These are phyloP conservation scores for Amblyraja radiata DNA, from an alignment of 2,797 vertebrate species.

Conservation along the genomic window DNA sequence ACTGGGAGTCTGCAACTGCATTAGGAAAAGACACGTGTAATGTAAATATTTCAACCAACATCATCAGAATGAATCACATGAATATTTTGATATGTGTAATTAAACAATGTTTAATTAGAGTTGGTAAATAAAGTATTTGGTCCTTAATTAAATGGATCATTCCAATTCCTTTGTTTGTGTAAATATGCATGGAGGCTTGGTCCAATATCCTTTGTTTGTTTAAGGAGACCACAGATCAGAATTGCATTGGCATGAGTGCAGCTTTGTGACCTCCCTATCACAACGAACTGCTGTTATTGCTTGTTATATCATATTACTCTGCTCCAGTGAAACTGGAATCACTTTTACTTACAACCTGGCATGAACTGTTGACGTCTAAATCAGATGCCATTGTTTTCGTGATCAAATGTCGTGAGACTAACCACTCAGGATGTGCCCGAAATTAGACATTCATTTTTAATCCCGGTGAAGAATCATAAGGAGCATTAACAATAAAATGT, in stretches of 20 bases:
- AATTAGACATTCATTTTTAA: neutral
- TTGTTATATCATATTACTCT: neutral
- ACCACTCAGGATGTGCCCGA: neutral
- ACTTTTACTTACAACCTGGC: neutral
- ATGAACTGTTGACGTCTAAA: neutral
- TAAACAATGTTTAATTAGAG: neutral
- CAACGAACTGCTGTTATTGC: neutral
- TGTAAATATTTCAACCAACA: slow-evolving; percentile 1
- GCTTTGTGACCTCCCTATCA: neutral
- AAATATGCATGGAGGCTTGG: neutral
- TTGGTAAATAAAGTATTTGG: slow-evolving; percentile 15
- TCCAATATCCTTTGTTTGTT: neutral
- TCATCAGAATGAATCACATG: neutral
- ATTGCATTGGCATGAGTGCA: no score
- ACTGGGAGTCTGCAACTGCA: slow-evolving; percentile 16
- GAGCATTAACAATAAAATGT: neutral
- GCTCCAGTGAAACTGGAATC: neutral
- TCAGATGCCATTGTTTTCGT: neutral
- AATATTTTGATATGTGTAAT: neutral
- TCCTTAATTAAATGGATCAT: neutral
- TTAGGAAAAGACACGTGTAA: slow-evolving; percentile 24
- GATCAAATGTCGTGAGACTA: neutral
- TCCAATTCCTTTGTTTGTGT: neutral
- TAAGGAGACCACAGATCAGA: neutral
- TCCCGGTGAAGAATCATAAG: neutral